Base-by-base conservation (phyloP, 2,113 vertebrate genomes). In the Perca flavescens region DNA sequence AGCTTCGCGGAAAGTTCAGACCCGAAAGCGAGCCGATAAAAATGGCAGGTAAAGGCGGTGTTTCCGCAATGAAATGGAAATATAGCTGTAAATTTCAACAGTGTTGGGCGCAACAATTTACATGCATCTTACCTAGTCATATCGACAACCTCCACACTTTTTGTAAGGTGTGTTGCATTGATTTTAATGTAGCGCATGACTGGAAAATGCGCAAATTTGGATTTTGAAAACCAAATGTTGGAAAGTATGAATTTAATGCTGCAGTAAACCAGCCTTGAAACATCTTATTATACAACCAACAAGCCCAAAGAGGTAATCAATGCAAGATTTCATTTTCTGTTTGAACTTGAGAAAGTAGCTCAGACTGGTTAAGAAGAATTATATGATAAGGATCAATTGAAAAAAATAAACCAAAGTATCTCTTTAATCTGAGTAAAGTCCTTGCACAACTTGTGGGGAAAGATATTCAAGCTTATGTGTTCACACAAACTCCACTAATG, bases 321-420 rank as follows among this genome's bases (percentile, higher is more conserved):
- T 70, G 31, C 9, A n/a, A 47, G 3, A 54, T 79, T 34, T 11
- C 31, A 46, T 63, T 46, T n/a, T 13, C 40, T 19, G 50, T 77
- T 68, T 68, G 43, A 36, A 60, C 25, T 50, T 2, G 54, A 36
- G 36, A 68, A 68, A 67, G 28, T 22, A 56, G 58, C 14, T 71
- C 22, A 49, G 58, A 17, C 46, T 56, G 50, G 19, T 9, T 43
- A 16, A 62, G 36, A 54, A n/a, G 13, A 71, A 47, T 72, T 53
- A 56, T 4, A 47, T 47, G 60, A 56, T 64, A n/a, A 72, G 22
- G 7, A 80, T 73, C 25, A 57, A 73, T 65, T 57, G 25, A 73
- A 21, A 73, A 28, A 49, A 17, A 50, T 21, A 25, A 49, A 65
- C 25, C 52, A 73, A 49, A 49, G 22, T 2, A 49, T 7, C 14